A percentile compares a stretch with the other conserved stretches of the same genome.
phyloP scores from a whole-genome alignment of 2,113 vertebrate species.

The Grantiella picta region DNA sequence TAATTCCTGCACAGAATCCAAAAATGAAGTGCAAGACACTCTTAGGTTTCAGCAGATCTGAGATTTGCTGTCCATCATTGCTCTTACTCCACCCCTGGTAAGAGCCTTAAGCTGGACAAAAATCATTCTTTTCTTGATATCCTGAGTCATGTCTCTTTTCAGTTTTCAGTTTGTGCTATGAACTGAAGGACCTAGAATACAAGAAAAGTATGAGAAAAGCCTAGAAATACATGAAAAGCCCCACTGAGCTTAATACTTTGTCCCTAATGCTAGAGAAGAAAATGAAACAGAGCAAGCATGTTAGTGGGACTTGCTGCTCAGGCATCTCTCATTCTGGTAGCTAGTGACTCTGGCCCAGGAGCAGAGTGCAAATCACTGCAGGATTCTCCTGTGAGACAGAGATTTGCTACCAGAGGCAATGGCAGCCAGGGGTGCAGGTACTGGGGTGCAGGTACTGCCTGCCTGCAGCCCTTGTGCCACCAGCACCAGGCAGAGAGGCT shows the following conservation, averaged over 20 bases:
- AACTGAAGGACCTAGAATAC: not conserved
- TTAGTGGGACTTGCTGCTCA: not conserved
- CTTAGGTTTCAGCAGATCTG: not conserved
- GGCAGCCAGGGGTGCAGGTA: not conserved
- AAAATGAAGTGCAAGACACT: not conserved
- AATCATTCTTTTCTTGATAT: not conserved
- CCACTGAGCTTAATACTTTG: not conserved
- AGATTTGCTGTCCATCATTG: not conserved
- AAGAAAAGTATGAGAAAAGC: not conserved
- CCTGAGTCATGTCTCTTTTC: not conserved
- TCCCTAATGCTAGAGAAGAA: not conserved
- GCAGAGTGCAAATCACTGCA: not conserved
- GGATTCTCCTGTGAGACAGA: accelerated
- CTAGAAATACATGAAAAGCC: not conserved
- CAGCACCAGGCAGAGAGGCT: not conserved
- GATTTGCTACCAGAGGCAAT: not conserved
- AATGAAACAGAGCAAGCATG: not conserved
- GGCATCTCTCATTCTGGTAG: not conserved
- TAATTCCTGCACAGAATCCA: not conserved
- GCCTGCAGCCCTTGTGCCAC: not conserved
- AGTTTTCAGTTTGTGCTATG: not conserved
- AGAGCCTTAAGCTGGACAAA: not conserved
- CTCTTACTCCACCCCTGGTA: not conserved
- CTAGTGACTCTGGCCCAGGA: not conserved
- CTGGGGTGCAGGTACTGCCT: accelerated